phyloP scores from a whole-genome alignment of 2,888 invertebrate species.

The Rhaphigaster nebulosa region DNA sequence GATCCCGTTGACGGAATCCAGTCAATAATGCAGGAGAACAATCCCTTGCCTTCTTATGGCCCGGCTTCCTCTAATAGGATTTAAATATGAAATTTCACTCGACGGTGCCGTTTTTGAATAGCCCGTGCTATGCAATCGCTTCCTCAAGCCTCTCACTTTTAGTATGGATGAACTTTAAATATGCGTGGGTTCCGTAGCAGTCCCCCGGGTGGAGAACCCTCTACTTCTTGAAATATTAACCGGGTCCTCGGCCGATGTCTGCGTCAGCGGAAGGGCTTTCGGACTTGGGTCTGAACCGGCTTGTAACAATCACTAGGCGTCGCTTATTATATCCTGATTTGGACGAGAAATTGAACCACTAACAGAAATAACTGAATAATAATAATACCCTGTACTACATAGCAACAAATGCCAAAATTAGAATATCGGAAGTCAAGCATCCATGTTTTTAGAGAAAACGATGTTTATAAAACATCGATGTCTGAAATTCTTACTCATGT shows the following conservation, averaged over 20 bases:
- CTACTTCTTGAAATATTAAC: slow-evolving; percentile 21
- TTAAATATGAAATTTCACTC: slow-evolving; percentile 49
- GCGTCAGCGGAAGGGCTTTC: not conserved
- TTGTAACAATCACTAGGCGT: not conserved
- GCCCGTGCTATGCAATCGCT: not conserved
- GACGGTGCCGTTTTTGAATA: slow-evolving; percentile 31
- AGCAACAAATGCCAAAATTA: no score
- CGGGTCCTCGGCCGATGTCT: not conserved
- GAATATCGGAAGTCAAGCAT: no score
- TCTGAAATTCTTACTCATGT: no score
- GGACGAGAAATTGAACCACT: no score
- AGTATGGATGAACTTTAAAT: slow-evolving; percentile 60
- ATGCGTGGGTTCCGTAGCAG: slow-evolving; percentile 44
- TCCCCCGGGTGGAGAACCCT: not conserved
- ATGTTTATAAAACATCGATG: no score
- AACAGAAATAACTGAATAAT: not conserved
- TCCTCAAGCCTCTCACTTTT: slow-evolving; percentile 28
- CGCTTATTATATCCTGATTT: not conserved
- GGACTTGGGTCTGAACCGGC: not conserved
- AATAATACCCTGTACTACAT: no score
- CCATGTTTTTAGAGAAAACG: no score
- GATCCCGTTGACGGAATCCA: not conserved
- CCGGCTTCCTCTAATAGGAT: slow-evolving; percentile 50
- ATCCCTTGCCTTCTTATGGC: slow-evolving; percentile 55
- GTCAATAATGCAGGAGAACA: slow-evolving; percentile 56